Percentiles rank a stretch among this genome's conserved stretches.
Conservation (phyloP, 2,113 vertebrate genomes). For the Psittacula cyanocephala region DNA sequence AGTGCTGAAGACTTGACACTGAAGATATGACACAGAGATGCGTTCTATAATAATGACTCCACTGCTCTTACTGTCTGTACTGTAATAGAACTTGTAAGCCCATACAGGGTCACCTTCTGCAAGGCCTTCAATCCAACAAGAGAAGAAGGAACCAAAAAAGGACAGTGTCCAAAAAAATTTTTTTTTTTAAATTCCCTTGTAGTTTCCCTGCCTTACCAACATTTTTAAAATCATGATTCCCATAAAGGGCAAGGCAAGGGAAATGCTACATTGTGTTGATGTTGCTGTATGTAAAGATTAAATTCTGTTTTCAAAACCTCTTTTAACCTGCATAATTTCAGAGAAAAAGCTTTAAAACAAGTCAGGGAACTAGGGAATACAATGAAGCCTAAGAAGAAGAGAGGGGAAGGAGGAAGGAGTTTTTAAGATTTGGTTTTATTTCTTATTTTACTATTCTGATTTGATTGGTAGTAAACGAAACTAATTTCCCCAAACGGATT, state of each 20-base stretch:
- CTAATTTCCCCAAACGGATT: background rate
- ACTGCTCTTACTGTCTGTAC: background rate
- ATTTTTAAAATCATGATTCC: background rate
- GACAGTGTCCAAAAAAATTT: background rate
- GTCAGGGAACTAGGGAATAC: background rate
- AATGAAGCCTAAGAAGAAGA: background rate
- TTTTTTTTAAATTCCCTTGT: background rate
- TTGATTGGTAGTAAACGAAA: background rate
- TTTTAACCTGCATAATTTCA: background rate
- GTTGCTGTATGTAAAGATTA: background rate
- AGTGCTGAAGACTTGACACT: background rate
- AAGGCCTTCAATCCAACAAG: background rate
- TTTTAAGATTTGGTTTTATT: background rate
- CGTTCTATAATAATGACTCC: background rate
- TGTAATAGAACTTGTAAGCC: background rate
- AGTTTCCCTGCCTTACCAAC: background rate
- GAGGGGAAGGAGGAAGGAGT: background rate
- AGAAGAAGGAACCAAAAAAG: background rate
- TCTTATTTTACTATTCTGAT: background rate
- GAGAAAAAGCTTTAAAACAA: background rate
- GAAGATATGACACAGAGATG: background rate
- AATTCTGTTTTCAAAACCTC: background rate
- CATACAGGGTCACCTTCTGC: background rate
- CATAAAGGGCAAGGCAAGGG: background rate
- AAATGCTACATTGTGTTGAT: background rate